phyloP scores from a whole-genome alignment of 2,113 vertebrate species.

The Gymnocephalus cernua region DNA sequence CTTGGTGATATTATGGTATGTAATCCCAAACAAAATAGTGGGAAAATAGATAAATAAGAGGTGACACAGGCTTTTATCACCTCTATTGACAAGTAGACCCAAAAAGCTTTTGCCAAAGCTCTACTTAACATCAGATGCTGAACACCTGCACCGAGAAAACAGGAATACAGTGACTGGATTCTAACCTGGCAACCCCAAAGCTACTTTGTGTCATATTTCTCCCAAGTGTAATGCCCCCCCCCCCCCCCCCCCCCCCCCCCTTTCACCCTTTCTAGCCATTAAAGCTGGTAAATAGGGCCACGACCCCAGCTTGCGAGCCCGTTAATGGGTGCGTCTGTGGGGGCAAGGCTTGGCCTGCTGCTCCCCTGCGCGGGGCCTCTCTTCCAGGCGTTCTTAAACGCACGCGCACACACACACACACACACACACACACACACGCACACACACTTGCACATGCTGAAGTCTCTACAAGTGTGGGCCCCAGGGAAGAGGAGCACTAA shows the following conservation, averaged over 20 bases:
- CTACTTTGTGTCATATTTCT: slow-evolving; percentile 57
- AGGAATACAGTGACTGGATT: slow-evolving; percentile 26
- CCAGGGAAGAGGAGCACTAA: slow-evolving; percentile 41
- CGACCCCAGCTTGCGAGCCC: slow-evolving; percentile 49
- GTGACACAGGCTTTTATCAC: not conserved
- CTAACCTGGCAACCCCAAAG: slow-evolving; percentile 51
- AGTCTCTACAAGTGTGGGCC: slow-evolving; percentile 49
- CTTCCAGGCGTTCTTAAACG: slow-evolving; percentile 68
- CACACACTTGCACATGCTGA: slow-evolving; percentile 9
- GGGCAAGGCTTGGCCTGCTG: slow-evolving; percentile 31
- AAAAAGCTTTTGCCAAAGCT: not conserved
- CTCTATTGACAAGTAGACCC: not conserved
- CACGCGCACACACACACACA: not conserved
- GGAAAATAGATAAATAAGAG: not conserved
- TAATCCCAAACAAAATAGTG: slow-evolving; percentile 2
- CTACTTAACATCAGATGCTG: not conserved
- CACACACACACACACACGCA: not conserved
- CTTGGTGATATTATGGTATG: not conserved
- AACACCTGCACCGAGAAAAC: slow-evolving; percentile 32
- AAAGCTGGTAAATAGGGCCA: slow-evolving; percentile 59
- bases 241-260: not conserved
- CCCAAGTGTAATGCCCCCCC: not conserved
- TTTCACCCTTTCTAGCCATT: slow-evolving; percentile 26
- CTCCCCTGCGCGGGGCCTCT: slow-evolving; percentile 64
- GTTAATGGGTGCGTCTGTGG: slow-evolving; percentile 65